Evolutionary conservation across 2,113 vertebrate species (phyloP).

Genomic region (Ceratotherium simum): DNA sequence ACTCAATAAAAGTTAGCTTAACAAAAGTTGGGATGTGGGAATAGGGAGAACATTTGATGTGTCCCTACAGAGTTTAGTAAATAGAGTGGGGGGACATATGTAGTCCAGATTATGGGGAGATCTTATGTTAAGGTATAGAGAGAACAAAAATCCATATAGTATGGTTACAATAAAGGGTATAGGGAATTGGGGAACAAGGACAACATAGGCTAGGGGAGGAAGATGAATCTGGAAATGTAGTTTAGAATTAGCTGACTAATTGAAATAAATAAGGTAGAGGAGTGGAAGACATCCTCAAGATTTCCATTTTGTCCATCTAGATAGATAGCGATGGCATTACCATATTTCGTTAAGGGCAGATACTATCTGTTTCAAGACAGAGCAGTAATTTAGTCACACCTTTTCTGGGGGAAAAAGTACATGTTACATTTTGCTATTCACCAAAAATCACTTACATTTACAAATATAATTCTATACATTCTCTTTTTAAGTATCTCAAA

Average conservation of each 20-base stretch:
- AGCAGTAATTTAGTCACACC: not conserved
- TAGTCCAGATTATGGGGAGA: not conserved
- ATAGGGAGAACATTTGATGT: not conserved
- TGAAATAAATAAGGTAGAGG: not conserved
- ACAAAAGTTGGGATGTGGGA: not conserved
- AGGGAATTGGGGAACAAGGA: not conserved
- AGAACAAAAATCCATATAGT: not conserved
- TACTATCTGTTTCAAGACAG: not conserved
- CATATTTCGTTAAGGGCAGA: not conserved
- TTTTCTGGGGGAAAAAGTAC: not conserved
- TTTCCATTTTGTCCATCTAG: not conserved
- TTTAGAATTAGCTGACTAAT: not conserved
- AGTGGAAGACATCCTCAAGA: not conserved
- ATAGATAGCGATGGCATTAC: not conserved
- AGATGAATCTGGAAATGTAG: not conserved
- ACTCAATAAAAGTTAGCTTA: not conserved
- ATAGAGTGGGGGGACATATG: not conserved
- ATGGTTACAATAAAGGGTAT: not conserved
- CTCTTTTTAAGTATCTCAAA: not conserved
- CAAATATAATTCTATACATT: not conserved
- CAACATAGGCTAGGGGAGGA: not conserved
- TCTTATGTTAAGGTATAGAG: not conserved
- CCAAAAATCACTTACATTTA: not conserved
- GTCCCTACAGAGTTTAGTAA: not conserved
- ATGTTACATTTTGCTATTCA: not conserved